Conservation (phyloP, 2,113 vertebrate species). For the Dipodomys merriami region DNA sequence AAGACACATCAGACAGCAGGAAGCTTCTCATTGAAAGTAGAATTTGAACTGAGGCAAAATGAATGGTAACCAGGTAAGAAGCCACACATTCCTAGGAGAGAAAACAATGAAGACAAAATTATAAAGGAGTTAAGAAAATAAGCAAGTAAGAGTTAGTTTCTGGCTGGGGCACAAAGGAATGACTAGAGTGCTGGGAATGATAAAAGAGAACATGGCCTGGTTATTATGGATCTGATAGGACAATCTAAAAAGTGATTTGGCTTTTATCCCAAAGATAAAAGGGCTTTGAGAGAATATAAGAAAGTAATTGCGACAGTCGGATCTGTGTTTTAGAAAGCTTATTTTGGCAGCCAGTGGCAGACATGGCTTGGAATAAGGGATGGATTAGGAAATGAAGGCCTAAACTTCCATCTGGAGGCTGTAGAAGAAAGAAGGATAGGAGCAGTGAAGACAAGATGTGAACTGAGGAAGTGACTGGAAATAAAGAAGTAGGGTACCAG, state of each 20-base stretch:
- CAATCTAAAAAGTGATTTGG: neutral
- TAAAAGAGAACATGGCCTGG: neutral
- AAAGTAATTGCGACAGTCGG: neutral
- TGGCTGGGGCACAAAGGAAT: constrained; percentile 1
- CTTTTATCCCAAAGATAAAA: constrained; percentile 27
- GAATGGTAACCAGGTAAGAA: neutral
- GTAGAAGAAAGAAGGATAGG: neutral
- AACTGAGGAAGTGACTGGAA: neutral
- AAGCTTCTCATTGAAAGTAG: constrained; percentile 28
- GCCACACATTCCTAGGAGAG: neutral
- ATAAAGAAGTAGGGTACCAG: neutral
- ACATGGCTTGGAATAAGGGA: neutral
- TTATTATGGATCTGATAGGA: neutral
- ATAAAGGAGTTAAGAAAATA: neutral
- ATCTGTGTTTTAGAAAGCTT: constrained; percentile 21
- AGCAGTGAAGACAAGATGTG: neutral
- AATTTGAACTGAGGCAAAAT: constrained; percentile 42
- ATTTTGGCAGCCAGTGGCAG: neutral
- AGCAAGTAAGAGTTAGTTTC: constrained; percentile 13
- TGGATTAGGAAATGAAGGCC: neutral
- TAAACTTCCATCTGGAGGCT: neutral
- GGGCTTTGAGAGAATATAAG: neutral
- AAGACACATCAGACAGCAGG: neutral
- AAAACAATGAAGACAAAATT: constrained; percentile 9
- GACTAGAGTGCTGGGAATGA: neutral